phyloP scores from a whole-genome alignment of 2,888 invertebrate species.

The Cantharis flavilabris region DNA sequence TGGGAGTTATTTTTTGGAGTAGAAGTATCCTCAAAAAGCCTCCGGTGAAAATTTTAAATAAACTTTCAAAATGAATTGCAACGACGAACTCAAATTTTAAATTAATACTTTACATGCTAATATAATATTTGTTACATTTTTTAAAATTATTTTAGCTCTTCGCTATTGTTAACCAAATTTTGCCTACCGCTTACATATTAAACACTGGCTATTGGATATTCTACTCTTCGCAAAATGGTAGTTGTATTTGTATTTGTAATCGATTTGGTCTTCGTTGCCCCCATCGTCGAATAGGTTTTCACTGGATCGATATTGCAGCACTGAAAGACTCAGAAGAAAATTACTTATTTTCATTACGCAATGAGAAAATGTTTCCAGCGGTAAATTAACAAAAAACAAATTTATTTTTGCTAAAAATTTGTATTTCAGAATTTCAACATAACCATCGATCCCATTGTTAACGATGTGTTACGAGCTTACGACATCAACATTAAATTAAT shows the following conservation, averaged over 20 bases:
- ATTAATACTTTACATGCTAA: too few relatives aligned
- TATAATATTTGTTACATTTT: too few relatives aligned
- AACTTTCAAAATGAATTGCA: too few relatives aligned
- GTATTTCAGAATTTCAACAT: conserved; percentile 1
- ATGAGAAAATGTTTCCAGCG: not conserved
- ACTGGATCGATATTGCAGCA: conserved; percentile 24
- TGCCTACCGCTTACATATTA: conserved; percentile 40
- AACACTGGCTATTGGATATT: conserved; percentile 44
- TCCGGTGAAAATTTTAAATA: too few relatives aligned
- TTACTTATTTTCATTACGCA: not conserved
- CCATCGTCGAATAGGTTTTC: conserved; percentile 31
- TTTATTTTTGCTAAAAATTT: not conserved
- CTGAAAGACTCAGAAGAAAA: not conserved
- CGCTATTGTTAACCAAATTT: conserved; percentile 39
- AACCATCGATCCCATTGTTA: not conserved
- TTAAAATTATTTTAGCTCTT: conserved; percentile 20
- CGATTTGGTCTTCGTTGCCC: conserved; percentile 39
- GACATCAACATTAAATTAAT: not conserved
- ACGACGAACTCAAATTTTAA: too few relatives aligned
- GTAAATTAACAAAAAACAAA: not conserved
- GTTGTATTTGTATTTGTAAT: conserved; percentile 39
- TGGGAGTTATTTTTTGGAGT: too few relatives aligned
- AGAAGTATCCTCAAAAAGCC: too few relatives aligned
- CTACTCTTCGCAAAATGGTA: conserved; percentile 13
- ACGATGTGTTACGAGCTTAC: not conserved